Percentiles rank a stretch among this genome's conserved stretches.
Evolutionary conservation across 2,888 invertebrate genomes (phyloP).

Genomic region (Tubulanus polymorphus): DNA sequence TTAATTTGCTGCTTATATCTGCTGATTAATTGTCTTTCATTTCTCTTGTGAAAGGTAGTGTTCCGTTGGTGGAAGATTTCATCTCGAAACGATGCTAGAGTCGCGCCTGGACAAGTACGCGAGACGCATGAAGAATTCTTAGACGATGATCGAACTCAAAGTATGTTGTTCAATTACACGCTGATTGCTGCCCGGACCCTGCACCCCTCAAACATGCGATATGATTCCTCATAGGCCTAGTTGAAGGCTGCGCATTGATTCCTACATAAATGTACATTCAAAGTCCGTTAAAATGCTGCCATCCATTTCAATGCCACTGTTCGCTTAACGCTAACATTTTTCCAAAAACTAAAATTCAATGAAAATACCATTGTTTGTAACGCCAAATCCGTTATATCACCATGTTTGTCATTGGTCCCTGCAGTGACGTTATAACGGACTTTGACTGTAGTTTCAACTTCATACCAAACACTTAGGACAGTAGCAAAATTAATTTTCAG

Average conservation of each 20-base stretch:
- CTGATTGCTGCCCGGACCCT: neutral
- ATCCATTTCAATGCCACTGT: no score
- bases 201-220: no score
- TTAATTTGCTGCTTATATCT: no score
- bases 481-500: slow-evolving; percentile 27
- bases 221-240: no score
- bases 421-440: neutral
- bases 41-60: slow-evolving; percentile 32
- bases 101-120: slow-evolving; percentile 30
- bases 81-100: slow-evolving; percentile 31
- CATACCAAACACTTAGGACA: neutral
- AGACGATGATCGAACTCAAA: slow-evolving; percentile 39
- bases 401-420: neutral
- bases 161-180: slow-evolving; percentile 26
- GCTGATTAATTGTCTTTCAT: no score
- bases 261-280: neutral
- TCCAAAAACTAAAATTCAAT: no score
- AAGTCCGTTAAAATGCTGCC: neutral
- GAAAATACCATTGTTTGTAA: neutral
- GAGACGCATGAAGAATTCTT: slow-evolving; percentile 40
- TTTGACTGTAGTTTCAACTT: neutral
- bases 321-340: no score
- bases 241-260: no score
- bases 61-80: slow-evolving; percentile 47
- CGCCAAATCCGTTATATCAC: neutral